phyloP scores from a whole-genome alignment of 2,888 invertebrate genomes.

The Brachypalpus laphriformis region DNA sequence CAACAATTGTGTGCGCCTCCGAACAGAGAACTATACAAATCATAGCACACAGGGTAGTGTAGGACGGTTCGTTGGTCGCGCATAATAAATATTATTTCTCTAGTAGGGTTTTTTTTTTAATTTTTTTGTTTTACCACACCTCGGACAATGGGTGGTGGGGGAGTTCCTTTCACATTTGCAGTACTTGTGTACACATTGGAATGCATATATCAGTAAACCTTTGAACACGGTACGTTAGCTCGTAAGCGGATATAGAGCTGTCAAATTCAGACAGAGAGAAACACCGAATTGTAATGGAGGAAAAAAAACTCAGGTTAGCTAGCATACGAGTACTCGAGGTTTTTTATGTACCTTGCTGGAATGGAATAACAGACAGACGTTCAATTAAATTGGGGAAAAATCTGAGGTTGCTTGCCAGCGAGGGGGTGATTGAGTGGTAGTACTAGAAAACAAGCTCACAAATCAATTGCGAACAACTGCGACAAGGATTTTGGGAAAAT shows the following conservation, averaged over 20 bases:
- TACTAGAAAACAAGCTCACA: slow-evolving; percentile 43
- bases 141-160: not conserved
- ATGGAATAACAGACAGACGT: slow-evolving; percentile 47
- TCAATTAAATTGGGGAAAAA: slow-evolving; percentile 43
- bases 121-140: slow-evolving; percentile 18
- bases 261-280: slow-evolving; percentile 41
- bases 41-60: slow-evolving; percentile 20
- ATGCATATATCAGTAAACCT: slow-evolving; percentile 24
- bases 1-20: slow-evolving; percentile 35
- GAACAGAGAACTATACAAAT: slow-evolving; percentile 45
- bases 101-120: slow-evolving; percentile 19
- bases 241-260: slow-evolving; percentile 55
- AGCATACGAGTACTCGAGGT: slow-evolving; percentile 34
- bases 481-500: slow-evolving; percentile 7
- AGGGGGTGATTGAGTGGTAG: not conserved
- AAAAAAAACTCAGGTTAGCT: not conserved
- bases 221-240: slow-evolving; percentile 42
- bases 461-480: slow-evolving; percentile 62
- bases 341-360: not conserved
- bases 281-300: slow-evolving; percentile 19
- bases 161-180: not conserved
- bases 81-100: slow-evolving; percentile 62
- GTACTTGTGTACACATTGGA: slow-evolving; percentile 26
- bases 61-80: slow-evolving; percentile 29
- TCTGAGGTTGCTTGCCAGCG: not conserved